Conservation (phyloP, 2,888 invertebrate species). For the Sesia bembeciformis region DNA sequence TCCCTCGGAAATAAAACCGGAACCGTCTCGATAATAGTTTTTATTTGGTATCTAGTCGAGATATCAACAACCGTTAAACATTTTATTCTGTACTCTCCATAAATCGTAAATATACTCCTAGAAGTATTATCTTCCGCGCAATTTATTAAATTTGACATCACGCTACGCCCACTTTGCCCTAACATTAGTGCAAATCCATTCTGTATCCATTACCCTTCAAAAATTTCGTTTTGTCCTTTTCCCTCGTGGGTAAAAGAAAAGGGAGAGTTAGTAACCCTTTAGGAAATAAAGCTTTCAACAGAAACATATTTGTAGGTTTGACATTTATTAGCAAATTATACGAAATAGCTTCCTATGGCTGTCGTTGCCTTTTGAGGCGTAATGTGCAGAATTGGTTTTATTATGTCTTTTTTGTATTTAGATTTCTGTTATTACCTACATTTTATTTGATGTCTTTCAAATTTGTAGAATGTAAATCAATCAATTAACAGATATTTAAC, state of each 20-base stretch:
- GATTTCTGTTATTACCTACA: too few species aligned
- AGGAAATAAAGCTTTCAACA: slow-evolving; percentile 35
- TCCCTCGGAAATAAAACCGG: too few species aligned
- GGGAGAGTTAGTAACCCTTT: slow-evolving; percentile 17
- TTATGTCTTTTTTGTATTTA: too few species aligned
- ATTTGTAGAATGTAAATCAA: too few species aligned
- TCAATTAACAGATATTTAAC: too few species aligned
- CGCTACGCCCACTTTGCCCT: slow-evolving; percentile 60
- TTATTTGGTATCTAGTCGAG: too few species aligned
- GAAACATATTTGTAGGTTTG: slow-evolving; percentile 23
- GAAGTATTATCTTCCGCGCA: slow-evolving; percentile 36
- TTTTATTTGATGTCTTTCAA: too few species aligned
- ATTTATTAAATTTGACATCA: slow-evolving; percentile 63
- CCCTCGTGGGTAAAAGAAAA: slow-evolving; percentile 13
- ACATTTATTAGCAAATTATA: slow-evolving; percentile 55
- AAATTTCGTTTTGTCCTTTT: slow-evolving; percentile 14
- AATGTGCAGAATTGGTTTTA: neutral
- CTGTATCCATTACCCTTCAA: slow-evolving; percentile 1
- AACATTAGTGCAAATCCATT: slow-evolving; percentile 11
- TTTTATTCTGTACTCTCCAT: too few species aligned
- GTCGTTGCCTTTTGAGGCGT: neutral
- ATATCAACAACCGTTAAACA: too few species aligned
- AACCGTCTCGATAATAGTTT: too few species aligned
- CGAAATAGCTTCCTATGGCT: slow-evolving; percentile 18
- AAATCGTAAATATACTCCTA: too few species aligned